Percentiles rank a stretch among this genome's conserved stretches.
Conservation (phyloP, 1,140 invertebrate genomes). For the Myzus persicae region DNA sequence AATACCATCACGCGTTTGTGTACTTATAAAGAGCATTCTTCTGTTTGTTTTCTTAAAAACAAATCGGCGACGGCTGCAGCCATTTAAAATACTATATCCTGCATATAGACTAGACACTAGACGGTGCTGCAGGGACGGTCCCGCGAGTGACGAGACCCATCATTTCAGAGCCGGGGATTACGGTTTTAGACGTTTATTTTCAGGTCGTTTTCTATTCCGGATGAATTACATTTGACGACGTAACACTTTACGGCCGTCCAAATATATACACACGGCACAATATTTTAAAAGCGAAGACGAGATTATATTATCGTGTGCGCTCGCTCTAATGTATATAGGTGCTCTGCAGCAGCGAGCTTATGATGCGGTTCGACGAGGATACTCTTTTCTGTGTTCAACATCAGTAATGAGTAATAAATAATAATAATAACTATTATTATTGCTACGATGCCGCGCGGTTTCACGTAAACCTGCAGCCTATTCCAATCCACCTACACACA, state of each 20-base stretch:
- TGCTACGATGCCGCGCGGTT: not conserved
- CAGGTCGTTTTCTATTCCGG: not conserved
- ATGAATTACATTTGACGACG: conserved; percentile 16
- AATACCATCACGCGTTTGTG: not conserved
- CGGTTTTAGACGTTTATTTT: conserved; percentile 36
- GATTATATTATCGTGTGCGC: not conserved
- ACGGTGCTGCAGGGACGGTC: not conserved
- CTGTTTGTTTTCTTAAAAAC: conserved; percentile 41
- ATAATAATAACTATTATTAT: not conserved
- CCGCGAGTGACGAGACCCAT: not conserved
- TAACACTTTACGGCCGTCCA: conserved; percentile 21
- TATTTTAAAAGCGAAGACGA: not conserved
- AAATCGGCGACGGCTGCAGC: conserved; percentile 16
- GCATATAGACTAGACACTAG: not conserved
- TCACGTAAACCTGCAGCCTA: not conserved
- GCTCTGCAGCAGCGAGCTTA: not conserved
- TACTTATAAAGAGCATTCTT: conserved; percentile 19
- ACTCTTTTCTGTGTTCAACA: too few relatives aligned
- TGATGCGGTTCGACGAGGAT: not conserved
- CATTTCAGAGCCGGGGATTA: not conserved
- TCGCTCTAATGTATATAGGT: not conserved
- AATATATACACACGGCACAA: not conserved
- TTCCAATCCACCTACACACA: too few relatives aligned
- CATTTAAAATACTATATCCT: not conserved
- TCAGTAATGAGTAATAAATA: too few relatives aligned